These are phyloP conservation scores for Linepithema humile DNA, from an alignment of 1,140 invertebrate species.

Conservation along the genomic window DNA sequence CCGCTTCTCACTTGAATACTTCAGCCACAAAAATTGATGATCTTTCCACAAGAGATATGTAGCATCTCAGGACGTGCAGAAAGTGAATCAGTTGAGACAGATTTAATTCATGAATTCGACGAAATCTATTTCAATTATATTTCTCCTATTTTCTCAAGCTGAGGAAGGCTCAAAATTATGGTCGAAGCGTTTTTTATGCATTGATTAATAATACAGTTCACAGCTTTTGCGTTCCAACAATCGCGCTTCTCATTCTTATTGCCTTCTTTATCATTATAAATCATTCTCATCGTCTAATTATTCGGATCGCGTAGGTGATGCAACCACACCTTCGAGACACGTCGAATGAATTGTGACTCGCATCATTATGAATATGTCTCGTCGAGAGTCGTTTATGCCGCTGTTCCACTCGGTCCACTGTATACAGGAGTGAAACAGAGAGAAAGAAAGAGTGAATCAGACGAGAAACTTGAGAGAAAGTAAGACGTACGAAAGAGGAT, in stretches of 20 bases:
- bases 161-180: too few species aligned
- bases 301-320: slow-evolving; percentile 37
- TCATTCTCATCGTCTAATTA: slow-evolving; percentile 24
- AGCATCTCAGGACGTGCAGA: not conserved
- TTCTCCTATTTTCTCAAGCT: too few species aligned
- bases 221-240: too few species aligned
- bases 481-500: slow-evolving; percentile 14
- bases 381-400: slow-evolving; percentile 48
- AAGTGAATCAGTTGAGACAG: too few species aligned
- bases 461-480: slow-evolving; percentile 63
- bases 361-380: slow-evolving; percentile 60
- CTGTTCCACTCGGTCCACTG: slow-evolving; percentile 13
- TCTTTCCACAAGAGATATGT: not conserved
- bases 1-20: not conserved
- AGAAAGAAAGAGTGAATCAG: slow-evolving; percentile 40
- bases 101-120: not conserved
- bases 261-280: too few species aligned
- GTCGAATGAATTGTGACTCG: slow-evolving; percentile 59
- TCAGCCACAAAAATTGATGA: slow-evolving; percentile 33
- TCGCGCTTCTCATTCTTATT: too few species aligned
- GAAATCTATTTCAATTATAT: not conserved
- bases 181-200: too few species aligned
- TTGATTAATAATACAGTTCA: too few species aligned
- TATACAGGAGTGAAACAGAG: slow-evolving; percentile 26
- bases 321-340: slow-evolving; percentile 37